Evolutionary conservation across 2,113 vertebrate species (phyloP).

Genomic region (Microtus richardsoni): DNA sequence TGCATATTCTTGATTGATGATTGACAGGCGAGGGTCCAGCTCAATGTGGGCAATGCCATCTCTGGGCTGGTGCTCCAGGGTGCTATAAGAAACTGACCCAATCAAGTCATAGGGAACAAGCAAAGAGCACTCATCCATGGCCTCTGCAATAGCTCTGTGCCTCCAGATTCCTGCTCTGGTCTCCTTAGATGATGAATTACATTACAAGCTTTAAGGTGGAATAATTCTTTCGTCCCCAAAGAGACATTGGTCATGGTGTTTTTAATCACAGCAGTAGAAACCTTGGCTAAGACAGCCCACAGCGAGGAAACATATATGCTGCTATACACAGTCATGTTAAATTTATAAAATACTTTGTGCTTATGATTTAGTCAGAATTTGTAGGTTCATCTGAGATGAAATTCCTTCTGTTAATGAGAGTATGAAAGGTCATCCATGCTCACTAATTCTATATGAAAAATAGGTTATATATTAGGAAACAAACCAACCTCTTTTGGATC

Average conservation of each 20-base stretch:
- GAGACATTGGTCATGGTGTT: neutral
- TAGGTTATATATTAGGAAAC: constrained; percentile 61
- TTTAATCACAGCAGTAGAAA: neutral
- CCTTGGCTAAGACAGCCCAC: neutral
- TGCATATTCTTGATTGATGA: neutral
- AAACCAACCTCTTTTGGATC: constrained; percentile 95
- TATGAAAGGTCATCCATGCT: neutral
- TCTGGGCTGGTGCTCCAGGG: neutral
- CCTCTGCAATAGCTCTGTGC: neutral
- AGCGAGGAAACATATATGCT: neutral
- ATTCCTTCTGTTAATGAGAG: neutral
- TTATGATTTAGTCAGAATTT: neutral
- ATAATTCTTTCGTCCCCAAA: neutral
- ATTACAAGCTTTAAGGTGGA: neutral
- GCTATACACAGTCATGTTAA: neutral
- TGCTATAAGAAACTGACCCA: neutral
- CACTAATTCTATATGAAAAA: constrained; percentile 27
- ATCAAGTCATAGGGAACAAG: neutral
- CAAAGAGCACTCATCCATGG: neutral
- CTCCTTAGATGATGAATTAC: neutral
- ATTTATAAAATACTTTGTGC: neutral
- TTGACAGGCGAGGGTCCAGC: neutral
- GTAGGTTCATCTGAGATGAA: neutral
- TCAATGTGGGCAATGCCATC: neutral
- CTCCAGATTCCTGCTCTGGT: neutral